Evolutionary conservation across 2,797 vertebrate genomes (phyloP).

Genomic region (Oreortyx pictus): DNA sequence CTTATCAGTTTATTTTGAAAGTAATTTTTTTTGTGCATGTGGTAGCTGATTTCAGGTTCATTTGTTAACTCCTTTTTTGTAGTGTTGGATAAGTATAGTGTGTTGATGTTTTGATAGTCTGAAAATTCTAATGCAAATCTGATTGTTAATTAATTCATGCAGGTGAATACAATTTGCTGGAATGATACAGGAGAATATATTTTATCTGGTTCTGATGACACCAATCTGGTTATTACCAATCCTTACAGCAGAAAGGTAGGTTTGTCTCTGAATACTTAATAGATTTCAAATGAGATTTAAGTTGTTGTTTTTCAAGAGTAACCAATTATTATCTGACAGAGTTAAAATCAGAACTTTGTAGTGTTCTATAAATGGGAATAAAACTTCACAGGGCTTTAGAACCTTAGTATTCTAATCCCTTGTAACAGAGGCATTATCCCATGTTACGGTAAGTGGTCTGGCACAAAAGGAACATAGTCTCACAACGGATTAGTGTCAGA

Average conservation of each 20-base stretch:
- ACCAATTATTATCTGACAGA: not conserved
- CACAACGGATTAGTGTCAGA: constrained; percentile 51
- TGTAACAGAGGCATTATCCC: not conserved
- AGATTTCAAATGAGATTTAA: not conserved
- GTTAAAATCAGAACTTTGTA: not conserved
- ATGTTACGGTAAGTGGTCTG: constrained; percentile 17
- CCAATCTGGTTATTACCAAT: constrained; percentile 95
- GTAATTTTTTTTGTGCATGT: not conserved
- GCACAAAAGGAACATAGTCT: constrained; percentile 37
- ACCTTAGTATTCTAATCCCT: not conserved
- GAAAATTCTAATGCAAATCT: not conserved
- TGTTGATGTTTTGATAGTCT: not conserved
- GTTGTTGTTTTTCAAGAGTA: not conserved
- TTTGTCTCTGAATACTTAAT: not conserved
- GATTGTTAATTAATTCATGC: constrained; percentile 35
- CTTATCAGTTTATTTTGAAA: constrained; percentile 37
- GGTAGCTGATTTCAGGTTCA: constrained; percentile 1
- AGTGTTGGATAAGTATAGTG: not conserved
- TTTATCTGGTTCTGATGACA: constrained; percentile 97
- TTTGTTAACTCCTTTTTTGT: not conserved
- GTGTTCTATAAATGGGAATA: not conserved
- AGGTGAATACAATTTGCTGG: constrained; percentile 99
- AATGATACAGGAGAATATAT: constrained; percentile 98
- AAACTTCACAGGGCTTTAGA: constrained; percentile 8
- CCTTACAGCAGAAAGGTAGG: constrained; percentile 97